Base-by-base conservation (phyloP, 2,113 vertebrate genomes). In the Neopipo cinnamomea region DNA sequence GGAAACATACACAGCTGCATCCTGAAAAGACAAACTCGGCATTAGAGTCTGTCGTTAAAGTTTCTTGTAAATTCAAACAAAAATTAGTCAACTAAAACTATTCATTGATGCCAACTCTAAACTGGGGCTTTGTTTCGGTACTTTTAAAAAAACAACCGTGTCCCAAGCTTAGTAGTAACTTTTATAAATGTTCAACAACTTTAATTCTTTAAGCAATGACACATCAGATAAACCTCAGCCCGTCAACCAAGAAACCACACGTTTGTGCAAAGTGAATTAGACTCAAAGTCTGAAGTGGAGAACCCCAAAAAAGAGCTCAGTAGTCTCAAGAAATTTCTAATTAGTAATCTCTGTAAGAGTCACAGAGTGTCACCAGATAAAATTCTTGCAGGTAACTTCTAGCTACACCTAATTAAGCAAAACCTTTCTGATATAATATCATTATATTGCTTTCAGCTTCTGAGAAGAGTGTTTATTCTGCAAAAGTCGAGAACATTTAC, bases 1-100 rank as follows among this genome's bases (percentile, higher is more conserved):
- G 91, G 95, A 96, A 97, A 95, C 88, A 85, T 91, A 95, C 85
- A 93, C 96, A 97, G 94, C 96, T 95, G 95, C 80, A 82, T 95
- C 91, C 93, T 96, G 97, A 84, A 93, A 94, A 95, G 88, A 89
- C 85, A 95, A 96, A 94, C 83, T 87, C 87, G 39, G 78, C 74
- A 56, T 84, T 83, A 58, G 75, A 95, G 91, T 42, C 93, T 95
- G 90, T 92, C 91, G 84, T 96, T 93, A 96, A 90, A 95, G 82
- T 94, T 96, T 81, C 94, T 97, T 93, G 88, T 68, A 87, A 93
- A 93, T 66, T 95, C 93, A 95, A 96, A 96, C 95, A 97, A 96
- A 96, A 96, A 93, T 95, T 91, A 87, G 61, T 84, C 85, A 80
- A 95, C 85, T 86, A 93, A 91, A 96, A 94, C 58, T 81, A 94